Evolutionary conservation across 2,113 vertebrate species (phyloP).

Genomic region (Poeciliopsis prolifica): DNA sequence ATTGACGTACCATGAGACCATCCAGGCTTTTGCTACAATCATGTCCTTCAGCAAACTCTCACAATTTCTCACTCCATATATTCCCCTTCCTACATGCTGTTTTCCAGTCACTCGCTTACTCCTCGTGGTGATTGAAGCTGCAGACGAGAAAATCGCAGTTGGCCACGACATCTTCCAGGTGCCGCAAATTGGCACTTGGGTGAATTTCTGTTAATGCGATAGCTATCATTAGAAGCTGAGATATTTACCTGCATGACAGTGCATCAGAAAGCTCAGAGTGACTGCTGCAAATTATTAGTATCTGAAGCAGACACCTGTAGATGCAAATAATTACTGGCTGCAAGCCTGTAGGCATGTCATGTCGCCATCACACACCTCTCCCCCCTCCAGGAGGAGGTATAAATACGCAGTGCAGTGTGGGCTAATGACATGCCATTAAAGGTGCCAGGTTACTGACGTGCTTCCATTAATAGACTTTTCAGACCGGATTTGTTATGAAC

Average conservation of each 20-base stretch:
- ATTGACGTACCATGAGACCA: neutral
- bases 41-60: slow-evolving; percentile 19
- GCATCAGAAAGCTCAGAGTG: slow-evolving; percentile 15
- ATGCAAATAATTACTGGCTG: slow-evolving; percentile 29
- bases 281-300: slow-evolving; percentile 47
- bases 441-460: neutral
- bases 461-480: slow-evolving; percentile 2
- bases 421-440: slow-evolving; percentile 16
- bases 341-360: slow-evolving; percentile 13
- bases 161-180: slow-evolving; percentile 33
- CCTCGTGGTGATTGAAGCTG: slow-evolving; percentile 7
- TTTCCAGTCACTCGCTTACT: slow-evolving; percentile 16
- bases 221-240: slow-evolving; percentile 42
- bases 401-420: neutral
- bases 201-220: slow-evolving; percentile 33
- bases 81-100: slow-evolving; percentile 20
- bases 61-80: slow-evolving; percentile 1
- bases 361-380: neutral
- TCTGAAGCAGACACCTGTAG: slow-evolving; percentile 46
- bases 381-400: slow-evolving; percentile 1
- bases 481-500: slow-evolving; percentile 6
- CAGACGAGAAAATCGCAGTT: slow-evolving; percentile 15
- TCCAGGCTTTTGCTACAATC: slow-evolving; percentile 11
- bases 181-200: slow-evolving; percentile 21
- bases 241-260: slow-evolving; percentile 33